phyloP scores from a whole-genome alignment of 2,797 vertebrate genomes.

The Protosalanx chinensis region DNA sequence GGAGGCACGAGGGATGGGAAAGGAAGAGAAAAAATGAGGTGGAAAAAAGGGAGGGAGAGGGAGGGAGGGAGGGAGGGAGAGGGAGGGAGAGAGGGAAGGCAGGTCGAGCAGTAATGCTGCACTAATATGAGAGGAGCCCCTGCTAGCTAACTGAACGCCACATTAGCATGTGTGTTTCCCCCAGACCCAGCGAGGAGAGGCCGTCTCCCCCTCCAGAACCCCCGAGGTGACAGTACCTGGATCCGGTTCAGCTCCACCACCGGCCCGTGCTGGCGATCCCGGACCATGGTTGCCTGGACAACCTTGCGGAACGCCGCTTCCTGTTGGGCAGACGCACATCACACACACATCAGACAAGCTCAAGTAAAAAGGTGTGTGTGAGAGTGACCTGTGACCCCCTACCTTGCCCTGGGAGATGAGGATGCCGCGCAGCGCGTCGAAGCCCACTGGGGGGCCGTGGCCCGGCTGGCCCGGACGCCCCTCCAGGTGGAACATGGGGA shows the following conservation, averaged over 20 bases:
- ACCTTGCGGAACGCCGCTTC: conserved; percentile 99
- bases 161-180: background rate
- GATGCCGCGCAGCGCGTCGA: conserved; percentile 91
- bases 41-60: background rate
- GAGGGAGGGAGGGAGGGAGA: background rate
- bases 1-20: background rate
- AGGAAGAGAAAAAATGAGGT: background rate
- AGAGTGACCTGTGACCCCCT: conserved; percentile 30
- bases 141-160: background rate
- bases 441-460: conserved; percentile 90
- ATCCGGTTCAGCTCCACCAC: conserved; percentile 98
- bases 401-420: conserved; percentile 99
- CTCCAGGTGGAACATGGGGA: conserved; percentile 98
- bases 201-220: too few relatives aligned
- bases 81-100: background rate
- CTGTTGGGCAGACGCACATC: conserved; percentile 58
- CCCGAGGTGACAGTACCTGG: conserved; percentile 74
- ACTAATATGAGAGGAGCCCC: background rate
- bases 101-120: background rate
- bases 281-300: conserved; percentile 97
- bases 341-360: background rate
- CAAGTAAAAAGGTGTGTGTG: background rate
- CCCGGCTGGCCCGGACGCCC: conserved; percentile 89
- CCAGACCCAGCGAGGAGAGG: too few relatives aligned
- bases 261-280: conserved; percentile 94